Evolutionary conservation across 2,888 invertebrate genomes (phyloP).

Genomic region (Thera britannica): DNA sequence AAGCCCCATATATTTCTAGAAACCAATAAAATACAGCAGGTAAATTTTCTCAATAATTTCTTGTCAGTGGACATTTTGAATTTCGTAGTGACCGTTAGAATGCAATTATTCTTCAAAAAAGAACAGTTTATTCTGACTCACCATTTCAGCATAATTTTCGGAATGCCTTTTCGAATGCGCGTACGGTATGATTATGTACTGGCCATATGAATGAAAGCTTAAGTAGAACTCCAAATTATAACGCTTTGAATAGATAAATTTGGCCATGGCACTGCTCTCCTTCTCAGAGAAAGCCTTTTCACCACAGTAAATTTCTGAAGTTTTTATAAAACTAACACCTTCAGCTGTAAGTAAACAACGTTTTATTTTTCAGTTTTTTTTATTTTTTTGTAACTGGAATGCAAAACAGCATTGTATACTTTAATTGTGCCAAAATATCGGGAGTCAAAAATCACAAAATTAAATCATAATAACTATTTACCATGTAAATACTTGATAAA

Average conservation of each 20-base stretch:
- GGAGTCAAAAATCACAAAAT: too few species aligned
- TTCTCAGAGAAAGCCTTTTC: constrained; percentile 78
- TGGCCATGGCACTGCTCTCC: constrained; percentile 71
- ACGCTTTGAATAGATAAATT: constrained; percentile 60
- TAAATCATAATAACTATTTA: too few species aligned
- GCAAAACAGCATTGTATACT: too few species aligned
- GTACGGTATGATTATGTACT: constrained; percentile 85
- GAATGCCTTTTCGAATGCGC: constrained; percentile 62
- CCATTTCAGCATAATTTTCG: constrained; percentile 71
- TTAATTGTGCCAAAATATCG: too few species aligned
- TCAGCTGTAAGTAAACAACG: constrained; percentile 46
- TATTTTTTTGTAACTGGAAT: too few species aligned
- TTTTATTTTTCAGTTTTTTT: too few species aligned
- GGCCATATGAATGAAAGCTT: constrained; percentile 87
- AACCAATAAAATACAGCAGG: constrained; percentile 8
- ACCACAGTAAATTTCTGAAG: constrained; percentile 69
- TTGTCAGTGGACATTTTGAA: too few species aligned
- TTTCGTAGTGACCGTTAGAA: too few species aligned
- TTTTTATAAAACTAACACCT: constrained; percentile 47
- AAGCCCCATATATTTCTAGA: constrained; percentile 55
- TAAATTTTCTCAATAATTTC: too few species aligned
- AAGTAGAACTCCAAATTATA: constrained; percentile 79
- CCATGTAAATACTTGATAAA: too few species aligned
- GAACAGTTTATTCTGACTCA: constrained; percentile 31
- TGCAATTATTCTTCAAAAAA: not conserved